Percentiles rank a stretch among this genome's conserved stretches.
phyloP scores from a whole-genome alignment of 30 jellyfish, hydroid and myxozoan species.

The Aurelia aurita complex sp. Pacific region DNA sequence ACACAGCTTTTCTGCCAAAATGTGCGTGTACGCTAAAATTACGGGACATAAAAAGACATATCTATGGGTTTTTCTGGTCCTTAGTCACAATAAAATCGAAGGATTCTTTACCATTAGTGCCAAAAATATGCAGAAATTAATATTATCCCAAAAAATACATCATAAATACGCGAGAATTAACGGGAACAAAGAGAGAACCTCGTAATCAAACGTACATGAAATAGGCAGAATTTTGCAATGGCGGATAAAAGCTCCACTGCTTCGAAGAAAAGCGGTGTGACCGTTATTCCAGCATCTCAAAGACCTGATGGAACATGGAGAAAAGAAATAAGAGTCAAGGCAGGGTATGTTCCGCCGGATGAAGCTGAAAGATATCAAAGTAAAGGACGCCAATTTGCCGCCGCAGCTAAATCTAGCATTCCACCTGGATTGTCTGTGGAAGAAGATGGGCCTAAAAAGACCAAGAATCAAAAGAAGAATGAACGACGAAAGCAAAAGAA shows the following conservation, averaged over 20 bases:
- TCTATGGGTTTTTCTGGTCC: too few species aligned
- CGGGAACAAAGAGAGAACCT: too few species aligned
- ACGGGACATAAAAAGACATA: too few species aligned
- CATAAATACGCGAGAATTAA: too few species aligned
- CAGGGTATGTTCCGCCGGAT: slow-evolving; percentile 98
- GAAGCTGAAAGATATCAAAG: slow-evolving; percentile 95
- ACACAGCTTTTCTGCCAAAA: too few species aligned
- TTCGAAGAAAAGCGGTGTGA: slow-evolving; percentile 5
- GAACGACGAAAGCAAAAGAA: slow-evolving; percentile 83
- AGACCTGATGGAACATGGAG: slow-evolving; percentile 99
- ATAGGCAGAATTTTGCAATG: slow-evolving; percentile 13
- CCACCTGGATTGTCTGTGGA: slow-evolving; percentile 90
- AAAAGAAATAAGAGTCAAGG: slow-evolving; percentile 90
- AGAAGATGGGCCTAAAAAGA: slow-evolving; percentile 45
- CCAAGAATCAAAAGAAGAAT: slow-evolving; percentile 91
- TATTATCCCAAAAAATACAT: too few species aligned
- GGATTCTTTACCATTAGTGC: too few species aligned
- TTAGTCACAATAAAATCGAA: too few species aligned
- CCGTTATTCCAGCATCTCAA: slow-evolving; percentile 84
- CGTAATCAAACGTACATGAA: too few species aligned
- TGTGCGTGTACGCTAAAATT: too few species aligned
- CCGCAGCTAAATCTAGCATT: slow-evolving; percentile 44
- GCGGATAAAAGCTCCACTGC: slow-evolving; percentile 38
- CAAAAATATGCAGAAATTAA: too few species aligned
- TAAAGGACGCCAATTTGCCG: slow-evolving; percentile 68